These are phyloP conservation scores for Eulemur rubriventer DNA, from an alignment of 2,797 vertebrate species.

Conservation along the genomic window DNA sequence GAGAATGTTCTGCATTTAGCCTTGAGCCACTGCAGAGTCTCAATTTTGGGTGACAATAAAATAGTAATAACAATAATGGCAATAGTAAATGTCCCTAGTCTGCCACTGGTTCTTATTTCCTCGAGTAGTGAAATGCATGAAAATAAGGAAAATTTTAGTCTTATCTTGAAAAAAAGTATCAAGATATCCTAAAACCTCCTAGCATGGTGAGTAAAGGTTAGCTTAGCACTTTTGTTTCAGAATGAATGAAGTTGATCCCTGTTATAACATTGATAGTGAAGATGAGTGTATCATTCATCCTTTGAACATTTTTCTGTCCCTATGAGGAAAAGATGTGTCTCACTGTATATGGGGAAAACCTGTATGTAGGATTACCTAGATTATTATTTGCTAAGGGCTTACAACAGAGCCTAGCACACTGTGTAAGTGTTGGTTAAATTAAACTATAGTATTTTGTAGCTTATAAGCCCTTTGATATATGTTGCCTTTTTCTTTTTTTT, in stretches of 20 bases:
- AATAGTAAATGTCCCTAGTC: neutral
- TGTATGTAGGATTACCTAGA: neutral
- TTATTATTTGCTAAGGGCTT: neutral
- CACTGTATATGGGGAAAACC: neutral
- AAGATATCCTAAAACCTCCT: conserved; percentile 4
- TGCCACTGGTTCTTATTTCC: neutral
- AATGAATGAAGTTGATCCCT: neutral
- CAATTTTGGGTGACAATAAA: neutral
- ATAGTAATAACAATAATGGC: neutral
- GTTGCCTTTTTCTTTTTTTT: neutral
- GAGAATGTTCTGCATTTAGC: conserved; percentile 24
- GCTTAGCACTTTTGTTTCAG: neutral
- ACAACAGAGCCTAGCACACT: neutral
- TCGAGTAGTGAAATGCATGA: neutral
- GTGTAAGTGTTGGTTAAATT: neutral
- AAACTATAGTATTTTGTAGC: neutral
- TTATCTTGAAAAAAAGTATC: conserved; percentile 45
- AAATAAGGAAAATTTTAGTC: neutral
- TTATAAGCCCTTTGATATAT: neutral
- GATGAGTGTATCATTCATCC: neutral
- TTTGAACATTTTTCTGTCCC: neutral
- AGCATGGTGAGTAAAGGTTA: neutral
- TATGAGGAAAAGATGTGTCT: neutral
- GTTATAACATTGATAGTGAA: neutral
- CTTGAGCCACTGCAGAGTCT: neutral